Evolutionary conservation across 1,140 invertebrate species (phyloP).

Genomic region (Adoxophyes honmai): DNA sequence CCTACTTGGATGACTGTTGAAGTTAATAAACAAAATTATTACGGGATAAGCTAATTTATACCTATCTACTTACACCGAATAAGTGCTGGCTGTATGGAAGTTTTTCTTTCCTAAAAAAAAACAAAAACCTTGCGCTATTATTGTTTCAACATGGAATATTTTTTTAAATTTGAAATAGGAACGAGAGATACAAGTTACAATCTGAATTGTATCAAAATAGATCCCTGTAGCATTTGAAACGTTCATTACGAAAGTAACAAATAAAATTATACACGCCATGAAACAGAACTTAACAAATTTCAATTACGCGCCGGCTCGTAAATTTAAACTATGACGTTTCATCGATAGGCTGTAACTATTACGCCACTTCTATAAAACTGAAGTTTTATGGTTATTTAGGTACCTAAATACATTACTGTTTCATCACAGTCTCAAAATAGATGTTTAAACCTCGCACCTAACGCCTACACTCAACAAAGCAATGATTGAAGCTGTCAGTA

Average conservation of each 20-base stretch:
- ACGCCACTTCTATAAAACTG: slow-evolving; percentile 5
- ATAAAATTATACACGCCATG: not conserved
- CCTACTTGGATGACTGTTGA: too few species aligned
- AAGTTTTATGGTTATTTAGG: slow-evolving; percentile 2
- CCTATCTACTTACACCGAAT: too few species aligned
- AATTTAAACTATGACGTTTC: not conserved
- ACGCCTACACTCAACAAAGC: slow-evolving; percentile 22
- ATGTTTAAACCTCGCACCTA: slow-evolving; percentile 25
- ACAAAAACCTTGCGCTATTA: too few species aligned
- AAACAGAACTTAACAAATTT: not conserved
- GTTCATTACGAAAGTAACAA: not conserved
- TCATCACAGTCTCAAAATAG: slow-evolving; percentile 5
- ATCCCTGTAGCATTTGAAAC: too few species aligned
- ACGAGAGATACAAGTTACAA: too few species aligned
- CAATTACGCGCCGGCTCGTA: not conserved
- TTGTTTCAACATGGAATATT: too few species aligned
- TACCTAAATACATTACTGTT: slow-evolving; percentile 5
- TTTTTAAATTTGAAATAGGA: too few species aligned
- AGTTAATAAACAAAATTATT: too few species aligned
- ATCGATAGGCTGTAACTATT: not conserved
- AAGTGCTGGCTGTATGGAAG: too few species aligned
- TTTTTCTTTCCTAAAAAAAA: too few species aligned
- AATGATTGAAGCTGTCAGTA: slow-evolving; percentile 35
- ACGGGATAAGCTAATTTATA: too few species aligned
- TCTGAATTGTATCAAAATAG: too few species aligned